These are phyloP conservation scores for Eilema depressum DNA, from an alignment of 2,888 invertebrate genomes.

Conservation along the genomic window DNA sequence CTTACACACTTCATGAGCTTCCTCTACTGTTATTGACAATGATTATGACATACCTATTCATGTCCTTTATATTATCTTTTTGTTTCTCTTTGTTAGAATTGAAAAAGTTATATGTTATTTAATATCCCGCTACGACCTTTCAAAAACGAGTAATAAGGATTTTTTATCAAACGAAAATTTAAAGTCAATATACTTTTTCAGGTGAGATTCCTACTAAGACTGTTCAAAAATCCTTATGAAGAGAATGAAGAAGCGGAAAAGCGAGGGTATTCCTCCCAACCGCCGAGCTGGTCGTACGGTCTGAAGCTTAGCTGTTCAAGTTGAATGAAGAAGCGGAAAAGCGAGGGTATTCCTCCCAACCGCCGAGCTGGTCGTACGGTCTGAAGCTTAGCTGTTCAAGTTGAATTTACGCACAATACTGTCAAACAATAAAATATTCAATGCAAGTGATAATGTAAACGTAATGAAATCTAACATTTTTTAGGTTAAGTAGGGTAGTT, in stretches of 20 bases:
- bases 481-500: neutral
- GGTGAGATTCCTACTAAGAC: conserved; percentile 84
- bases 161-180: neutral
- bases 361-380: conserved; percentile 84
- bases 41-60: no score
- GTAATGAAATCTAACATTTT: neutral
- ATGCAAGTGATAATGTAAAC: neutral
- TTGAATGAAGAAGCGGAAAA: conserved; percentile 82
- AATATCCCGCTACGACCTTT: neutral
- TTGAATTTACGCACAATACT: conserved; percentile 52
- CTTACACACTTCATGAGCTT: no score
- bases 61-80: no score
- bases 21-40: no score
- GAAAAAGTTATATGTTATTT: no score
- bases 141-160: no score
- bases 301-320: conserved; percentile 87
- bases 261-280: conserved; percentile 79
- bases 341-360: conserved; percentile 79
- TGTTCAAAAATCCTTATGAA: conserved; percentile 85
- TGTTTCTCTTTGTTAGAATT: no score
- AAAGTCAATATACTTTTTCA: conserved; percentile 45
- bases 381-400: conserved; percentile 87
- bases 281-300: conserved; percentile 84
- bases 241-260: conserved; percentile 82
- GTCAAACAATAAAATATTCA: neutral